Evolutionary conservation across 2,113 vertebrate genomes (phyloP).

Genomic region (Takifugu bimaculatus): DNA sequence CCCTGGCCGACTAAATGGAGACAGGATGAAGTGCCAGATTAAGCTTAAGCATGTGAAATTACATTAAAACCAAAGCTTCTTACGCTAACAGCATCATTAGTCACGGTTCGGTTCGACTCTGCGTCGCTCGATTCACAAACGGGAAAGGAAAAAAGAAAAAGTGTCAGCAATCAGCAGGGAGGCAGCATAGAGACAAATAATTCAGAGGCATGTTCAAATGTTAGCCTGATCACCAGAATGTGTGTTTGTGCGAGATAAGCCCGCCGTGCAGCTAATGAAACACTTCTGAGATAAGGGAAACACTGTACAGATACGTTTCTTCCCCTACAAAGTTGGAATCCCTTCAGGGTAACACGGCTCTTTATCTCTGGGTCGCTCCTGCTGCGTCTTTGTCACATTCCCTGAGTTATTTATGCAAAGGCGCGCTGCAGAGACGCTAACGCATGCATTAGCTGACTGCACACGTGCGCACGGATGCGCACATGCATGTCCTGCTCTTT

Average conservation of each 20-base stretch:
- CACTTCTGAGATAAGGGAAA: slow-evolving; percentile 20
- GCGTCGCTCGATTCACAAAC: slow-evolving; percentile 19
- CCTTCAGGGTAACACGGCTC: slow-evolving; percentile 45
- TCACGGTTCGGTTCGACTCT: slow-evolving; percentile 15
- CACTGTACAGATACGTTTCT: slow-evolving; percentile 20
- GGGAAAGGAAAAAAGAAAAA: slow-evolving; percentile 15
- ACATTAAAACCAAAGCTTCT: slow-evolving; percentile 10
- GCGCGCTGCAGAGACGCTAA: slow-evolving; percentile 34
- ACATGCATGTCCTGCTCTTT: slow-evolving; percentile 23
- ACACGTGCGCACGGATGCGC: slow-evolving; percentile 19
- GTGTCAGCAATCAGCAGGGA: slow-evolving; percentile 35
- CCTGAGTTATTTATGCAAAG: slow-evolving; percentile 50
- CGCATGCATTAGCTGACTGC: slow-evolving; percentile 32
- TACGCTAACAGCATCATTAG: slow-evolving; percentile 10
- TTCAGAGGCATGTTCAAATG: slow-evolving; percentile 51
- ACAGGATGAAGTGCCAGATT: slow-evolving; percentile 20
- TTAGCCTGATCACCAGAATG: slow-evolving; percentile 14
- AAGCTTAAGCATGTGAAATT: slow-evolving; percentile 10
- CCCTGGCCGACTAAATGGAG: slow-evolving; percentile 86
- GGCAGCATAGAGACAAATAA: slow-evolving; percentile 25
- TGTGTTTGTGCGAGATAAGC: slow-evolving; percentile 51
- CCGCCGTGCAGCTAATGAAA: slow-evolving; percentile 50
- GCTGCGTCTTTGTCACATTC: slow-evolving; percentile 55
- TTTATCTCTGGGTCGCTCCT: slow-evolving; percentile 44
- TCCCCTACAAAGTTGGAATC: slow-evolving; percentile 45